Evolutionary conservation across 2,888 invertebrate genomes (phyloP).

Genomic region (Thumatha senex): DNA sequence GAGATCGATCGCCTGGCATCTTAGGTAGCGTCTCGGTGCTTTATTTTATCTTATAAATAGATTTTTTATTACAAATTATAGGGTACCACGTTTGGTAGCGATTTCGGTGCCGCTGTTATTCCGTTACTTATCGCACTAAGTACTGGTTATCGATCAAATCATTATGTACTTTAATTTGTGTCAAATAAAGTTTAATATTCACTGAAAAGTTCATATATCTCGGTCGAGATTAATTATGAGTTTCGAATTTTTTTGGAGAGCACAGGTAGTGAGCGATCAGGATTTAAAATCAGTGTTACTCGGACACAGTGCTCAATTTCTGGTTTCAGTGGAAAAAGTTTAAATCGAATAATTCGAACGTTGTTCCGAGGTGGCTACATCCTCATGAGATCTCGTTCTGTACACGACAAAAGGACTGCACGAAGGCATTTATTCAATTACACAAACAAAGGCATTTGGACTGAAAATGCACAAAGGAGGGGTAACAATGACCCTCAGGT

Average conservation of each 20-base stretch:
- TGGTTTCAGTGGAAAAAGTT: conserved; percentile 34
- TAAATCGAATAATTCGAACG: conserved; percentile 44
- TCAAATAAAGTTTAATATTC: conserved; percentile 65
- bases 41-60: conserved; percentile 83
- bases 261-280: conserved; percentile 59
- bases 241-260: conserved; percentile 60
- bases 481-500: conserved; percentile 65
- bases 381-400: conserved; percentile 38
- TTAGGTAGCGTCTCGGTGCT: conserved; percentile 79
- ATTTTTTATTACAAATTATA: conserved; percentile 83
- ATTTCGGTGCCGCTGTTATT: conserved; percentile 65
- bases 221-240: conserved; percentile 61
- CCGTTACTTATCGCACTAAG: conserved; percentile 59
- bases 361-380: conserved; percentile 32
- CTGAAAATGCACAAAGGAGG: conserved; percentile 73
- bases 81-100: conserved; percentile 82
- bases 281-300: conserved; percentile 36
- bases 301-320: conserved; percentile 31
- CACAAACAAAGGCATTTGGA: conserved; percentile 71
- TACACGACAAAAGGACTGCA: conserved; percentile 54
- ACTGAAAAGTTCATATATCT: conserved; percentile 34
- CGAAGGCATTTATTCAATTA: conserved; percentile 80
- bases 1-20: conserved; percentile 76
- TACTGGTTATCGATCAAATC: conserved; percentile 43
- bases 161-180: conserved; percentile 64